Conservation (phyloP, 2,888 invertebrate species). For the Lasioglossum zephyrum region DNA sequence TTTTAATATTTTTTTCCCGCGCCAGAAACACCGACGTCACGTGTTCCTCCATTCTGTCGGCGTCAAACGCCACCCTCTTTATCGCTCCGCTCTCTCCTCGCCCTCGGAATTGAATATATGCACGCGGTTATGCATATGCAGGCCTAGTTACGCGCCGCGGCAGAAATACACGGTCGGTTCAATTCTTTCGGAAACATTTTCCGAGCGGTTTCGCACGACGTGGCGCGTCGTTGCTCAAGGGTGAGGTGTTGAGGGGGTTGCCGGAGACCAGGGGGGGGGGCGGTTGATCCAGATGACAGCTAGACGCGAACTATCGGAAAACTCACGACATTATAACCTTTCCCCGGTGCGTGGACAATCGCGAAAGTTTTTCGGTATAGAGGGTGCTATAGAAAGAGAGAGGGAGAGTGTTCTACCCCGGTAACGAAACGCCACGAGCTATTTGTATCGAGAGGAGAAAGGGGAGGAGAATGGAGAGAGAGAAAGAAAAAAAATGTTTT, state of each 20-base stretch:
- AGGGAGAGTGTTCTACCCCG: background rate
- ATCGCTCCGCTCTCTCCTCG: constrained; percentile 35
- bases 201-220: background rate
- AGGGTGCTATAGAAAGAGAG: background rate
- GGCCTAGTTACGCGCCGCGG: constrained; percentile 24
- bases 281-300: constrained; percentile 38
- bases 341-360: constrained; percentile 14
- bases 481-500: constrained; percentile 46
- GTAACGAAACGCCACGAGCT: constrained; percentile 28
- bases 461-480: background rate
- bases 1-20: background rate
- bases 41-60: constrained; percentile 35
- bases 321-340: background rate
- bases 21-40: constrained; percentile 38
- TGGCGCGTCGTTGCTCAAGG: background rate
- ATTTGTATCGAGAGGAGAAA: constrained; percentile 19
- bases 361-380: background rate
- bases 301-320: constrained; percentile 17
- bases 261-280: background rate
- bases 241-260: background rate
- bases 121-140: constrained; percentile 45
- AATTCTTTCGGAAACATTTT: constrained; percentile 46
- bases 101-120: constrained; percentile 56
- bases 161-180: background rate
- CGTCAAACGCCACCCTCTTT: constrained; percentile 50